Conservation (phyloP, 1,140 invertebrate species). For the Phenacoccus solenopsis region DNA sequence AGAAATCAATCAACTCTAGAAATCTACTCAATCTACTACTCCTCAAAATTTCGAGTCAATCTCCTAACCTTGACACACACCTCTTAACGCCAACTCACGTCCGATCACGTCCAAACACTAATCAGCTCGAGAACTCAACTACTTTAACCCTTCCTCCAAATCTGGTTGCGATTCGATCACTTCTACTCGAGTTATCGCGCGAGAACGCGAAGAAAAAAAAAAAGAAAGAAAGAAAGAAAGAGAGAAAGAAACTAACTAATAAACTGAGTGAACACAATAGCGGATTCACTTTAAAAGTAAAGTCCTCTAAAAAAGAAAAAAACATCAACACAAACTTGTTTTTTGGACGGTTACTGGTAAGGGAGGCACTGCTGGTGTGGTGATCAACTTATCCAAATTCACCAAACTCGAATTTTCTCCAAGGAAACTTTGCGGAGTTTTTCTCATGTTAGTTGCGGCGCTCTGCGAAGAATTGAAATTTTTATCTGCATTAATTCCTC, state of each 20-base stretch:
- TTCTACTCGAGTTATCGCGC: no score
- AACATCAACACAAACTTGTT: slow-evolving; percentile 20
- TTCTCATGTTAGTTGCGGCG: slow-evolving; percentile 45
- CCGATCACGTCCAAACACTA: no score
- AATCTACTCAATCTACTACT: no score
- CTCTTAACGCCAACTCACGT: no score
- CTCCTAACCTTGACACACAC: no score
- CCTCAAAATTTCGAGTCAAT: no score
- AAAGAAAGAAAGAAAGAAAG: neutral
- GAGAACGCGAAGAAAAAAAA: neutral
- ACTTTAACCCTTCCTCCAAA: no score
- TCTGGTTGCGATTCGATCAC: no score
- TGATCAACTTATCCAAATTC: slow-evolving; percentile 89
- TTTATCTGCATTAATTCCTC: neutral
- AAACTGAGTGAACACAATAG: neutral
- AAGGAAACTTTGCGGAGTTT: slow-evolving; percentile 82
- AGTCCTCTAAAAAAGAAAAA: neutral
- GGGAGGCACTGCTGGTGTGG: slow-evolving; percentile 31
- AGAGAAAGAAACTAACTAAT: neutral
- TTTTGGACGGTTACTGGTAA: slow-evolving; percentile 22
- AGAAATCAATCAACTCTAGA: no score
- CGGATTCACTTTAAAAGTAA: no score
- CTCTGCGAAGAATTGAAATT: slow-evolving; percentile 6
- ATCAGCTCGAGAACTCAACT: no score
- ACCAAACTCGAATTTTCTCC: slow-evolving; percentile 88